These are phyloP conservation scores for Peromyscus attwateri DNA, from an alignment of 2,797 vertebrate species.

Conservation along the genomic window DNA sequence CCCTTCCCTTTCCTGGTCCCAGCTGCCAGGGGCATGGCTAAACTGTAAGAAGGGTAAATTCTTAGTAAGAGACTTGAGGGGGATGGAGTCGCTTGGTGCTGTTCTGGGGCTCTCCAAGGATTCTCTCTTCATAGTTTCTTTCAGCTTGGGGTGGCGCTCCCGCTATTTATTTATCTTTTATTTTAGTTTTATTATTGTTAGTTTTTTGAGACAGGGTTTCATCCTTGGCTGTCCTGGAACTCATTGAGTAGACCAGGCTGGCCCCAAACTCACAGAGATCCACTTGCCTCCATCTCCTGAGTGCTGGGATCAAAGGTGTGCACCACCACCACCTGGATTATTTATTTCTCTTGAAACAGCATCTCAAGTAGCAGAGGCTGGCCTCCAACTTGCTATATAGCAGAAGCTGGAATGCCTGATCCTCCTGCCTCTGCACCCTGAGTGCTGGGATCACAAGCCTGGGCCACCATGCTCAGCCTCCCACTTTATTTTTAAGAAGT, in stretches of 20 bases:
- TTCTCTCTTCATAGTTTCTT: not conserved
- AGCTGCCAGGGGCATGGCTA: not conserved
- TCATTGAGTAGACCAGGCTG: not conserved
- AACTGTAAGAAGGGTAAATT: not conserved
- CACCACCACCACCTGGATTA: not conserved
- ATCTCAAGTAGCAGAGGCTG: not conserved
- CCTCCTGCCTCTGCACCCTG: not conserved
- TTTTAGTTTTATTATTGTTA: not conserved
- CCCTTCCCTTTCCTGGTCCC: not conserved
- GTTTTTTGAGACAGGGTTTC: not conserved
- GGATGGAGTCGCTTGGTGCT: not conserved
- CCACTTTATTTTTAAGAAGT: conserved; percentile 73
- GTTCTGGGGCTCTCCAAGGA: not conserved
- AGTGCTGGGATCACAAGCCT: not conserved
- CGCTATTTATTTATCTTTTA: conserved; percentile 41
- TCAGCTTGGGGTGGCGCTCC: not conserved
- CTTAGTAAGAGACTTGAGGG: not conserved
- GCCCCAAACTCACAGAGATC: not conserved
- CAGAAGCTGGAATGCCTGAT: not conserved
- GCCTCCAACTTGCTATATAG: not conserved
- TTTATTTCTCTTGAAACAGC: not conserved
- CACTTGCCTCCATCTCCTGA: not conserved
- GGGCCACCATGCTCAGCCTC: not conserved
- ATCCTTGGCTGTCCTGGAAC: not conserved
- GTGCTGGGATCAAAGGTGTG: not conserved